These are phyloP conservation scores for Nothura maculosa DNA, from an alignment of 2,797 vertebrate genomes.

Conservation along the genomic window DNA sequence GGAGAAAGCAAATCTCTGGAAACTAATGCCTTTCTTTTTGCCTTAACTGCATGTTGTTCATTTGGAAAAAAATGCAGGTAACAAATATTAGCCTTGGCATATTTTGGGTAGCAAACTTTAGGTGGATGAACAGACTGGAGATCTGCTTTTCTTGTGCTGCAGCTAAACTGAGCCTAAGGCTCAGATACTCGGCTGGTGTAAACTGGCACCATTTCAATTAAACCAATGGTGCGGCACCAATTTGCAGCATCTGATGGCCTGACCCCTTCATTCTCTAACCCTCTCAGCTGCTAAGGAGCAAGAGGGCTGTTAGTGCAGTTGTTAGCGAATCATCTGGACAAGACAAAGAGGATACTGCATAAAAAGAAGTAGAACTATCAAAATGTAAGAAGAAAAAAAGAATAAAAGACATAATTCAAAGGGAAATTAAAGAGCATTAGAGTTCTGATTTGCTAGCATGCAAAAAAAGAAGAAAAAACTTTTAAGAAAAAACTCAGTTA, in stretches of 20 bases:
- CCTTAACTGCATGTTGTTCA: background rate
- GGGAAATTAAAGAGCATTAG: conserved; percentile 6
- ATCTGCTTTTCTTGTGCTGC: background rate
- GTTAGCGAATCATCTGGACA: conserved; percentile 78
- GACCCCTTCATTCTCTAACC: conserved; percentile 40
- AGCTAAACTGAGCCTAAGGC: background rate
- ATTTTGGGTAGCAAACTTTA: background rate
- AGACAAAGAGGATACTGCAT: conserved; percentile 54
- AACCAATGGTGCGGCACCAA: conserved; percentile 50
- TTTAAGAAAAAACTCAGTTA: background rate
- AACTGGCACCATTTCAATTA: conserved; percentile 51
- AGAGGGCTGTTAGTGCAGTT: conserved; percentile 74
- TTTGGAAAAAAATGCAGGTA: background rate
- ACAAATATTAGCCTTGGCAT: background rate
- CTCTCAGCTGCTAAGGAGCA: conserved; percentile 63
- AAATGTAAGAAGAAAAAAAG: background rate
- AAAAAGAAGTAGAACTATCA: conserved; percentile 3
- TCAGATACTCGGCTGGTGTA: background rate
- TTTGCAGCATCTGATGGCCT: conserved; percentile 67
- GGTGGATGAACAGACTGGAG: conserved; percentile 23
- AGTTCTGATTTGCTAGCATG: background rate
- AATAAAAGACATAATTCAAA: background rate
- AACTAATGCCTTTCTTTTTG: background rate
- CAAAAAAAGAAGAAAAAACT: too few species aligned
- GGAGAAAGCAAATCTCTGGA: background rate